Evolutionary conservation across 2,113 vertebrate species (phyloP), one percentile per base, ranked within the genome.

Genomic region (Rhizomys pruinosus): DNA sequence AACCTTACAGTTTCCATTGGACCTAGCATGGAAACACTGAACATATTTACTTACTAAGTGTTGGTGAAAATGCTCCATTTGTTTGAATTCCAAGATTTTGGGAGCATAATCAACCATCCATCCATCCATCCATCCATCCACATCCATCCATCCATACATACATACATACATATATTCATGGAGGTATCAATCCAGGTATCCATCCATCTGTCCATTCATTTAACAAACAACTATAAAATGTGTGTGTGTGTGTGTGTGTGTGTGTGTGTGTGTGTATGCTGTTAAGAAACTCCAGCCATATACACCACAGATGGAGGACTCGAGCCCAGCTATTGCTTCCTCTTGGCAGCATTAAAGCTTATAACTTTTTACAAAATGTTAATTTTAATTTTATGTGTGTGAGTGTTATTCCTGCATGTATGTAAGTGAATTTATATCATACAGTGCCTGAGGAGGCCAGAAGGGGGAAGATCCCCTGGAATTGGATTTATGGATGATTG

Each of bases 81-180:
- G 4, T 55, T 61, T 79, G 76, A 84, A 91, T 86, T 44, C 59
- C 84, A 68, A 89, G 59, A 89, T 77, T 89, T 87, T 89, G 23
- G 34, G 3, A 55, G 1, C 13, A 0, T 55, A 52, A 39, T 69
- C 8, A 63, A n/a, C n/a, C n/a, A n/a, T 63, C 20, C 42, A 72
- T 42, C 16, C 13, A 76, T 29, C 73, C 42, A 74, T 17, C 66
- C 37, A 79, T 29, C 29, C n/a, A 76, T 64, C 27, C 4, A n/a
- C 32, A 68, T 16, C 12, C 34, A 59, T n/a, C 13, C 20, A 34
- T 42, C 27, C 11, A n/a, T 78, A 66, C n/a, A 79, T 17, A 25
- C 42, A 61, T 68, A 16, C 23, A 19, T 61, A 32, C 9, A 37
- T 37, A 13, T 20, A 34, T 63, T 7, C 22, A 80, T 7, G 20